Base-by-base conservation (phyloP, 2,113 vertebrate species). In the Cheilinus undulatus region DNA sequence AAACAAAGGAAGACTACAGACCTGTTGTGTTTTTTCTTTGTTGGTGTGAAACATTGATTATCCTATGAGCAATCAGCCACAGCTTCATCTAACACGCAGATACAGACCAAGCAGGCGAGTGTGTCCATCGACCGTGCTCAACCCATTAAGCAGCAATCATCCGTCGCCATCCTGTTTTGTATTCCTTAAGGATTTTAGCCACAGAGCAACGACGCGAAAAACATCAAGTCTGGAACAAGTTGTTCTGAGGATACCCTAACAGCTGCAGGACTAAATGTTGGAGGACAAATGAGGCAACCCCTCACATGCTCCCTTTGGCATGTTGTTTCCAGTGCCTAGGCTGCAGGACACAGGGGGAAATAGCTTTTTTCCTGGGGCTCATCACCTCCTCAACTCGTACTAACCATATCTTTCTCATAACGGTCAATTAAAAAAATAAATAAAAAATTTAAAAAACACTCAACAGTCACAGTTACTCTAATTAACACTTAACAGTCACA, bases 41-140 rank as follows among this genome's bases (percentile, higher is more conserved):
- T 54, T 49, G 54, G 64, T 53, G 71, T 23, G 59, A 40, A 63
- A 48, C 63, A 68, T 72, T 65, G 76, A 83, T 84, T 76, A 61
- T 48, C 5, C 17, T 63, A 13, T 56, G 34, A 51, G 60, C 69
- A 77, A 76, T 82, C 80, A 61, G 70, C 49, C 30, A 57, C 62
- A 45, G 74, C 64, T 61, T 9, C 3, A 70, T 66, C 60, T 27
- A 40, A 73, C 69, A 67, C 63, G 59, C 60, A 66, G 36, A 27
- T 15, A 22, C 32, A 40, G 19, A 52, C 4, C 0, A 13, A 46
- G 42, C 4, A 36, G 17, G 15, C 27, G 23, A 73, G 57, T 69
- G 76, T 62, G 67, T 82, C 75, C 32, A 1, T 45, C 66, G 76
- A 59, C 70, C 71, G 28, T 14, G n/a, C 71, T 14, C 1, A 38